Base-by-base conservation (phyloP, 2,888 invertebrate species). In the Autographa pulchrina region DNA sequence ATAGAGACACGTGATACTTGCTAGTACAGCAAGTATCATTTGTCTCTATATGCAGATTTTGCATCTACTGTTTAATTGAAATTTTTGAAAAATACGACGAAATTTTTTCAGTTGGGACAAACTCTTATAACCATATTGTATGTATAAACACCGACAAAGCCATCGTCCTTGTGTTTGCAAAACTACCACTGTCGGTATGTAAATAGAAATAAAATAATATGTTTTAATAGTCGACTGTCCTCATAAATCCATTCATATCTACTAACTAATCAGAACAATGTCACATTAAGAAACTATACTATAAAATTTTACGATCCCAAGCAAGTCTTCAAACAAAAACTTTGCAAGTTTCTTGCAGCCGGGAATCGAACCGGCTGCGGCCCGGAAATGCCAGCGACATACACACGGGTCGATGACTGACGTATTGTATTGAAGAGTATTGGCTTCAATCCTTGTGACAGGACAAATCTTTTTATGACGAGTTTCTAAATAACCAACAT, bases 311-410 rank as follows among this genome's bases (percentile, higher is more conserved):
- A 70, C 48, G 62, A 73, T 62, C 62, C 16, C 59, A 32, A n/a
- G 32, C 58, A 58, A 60, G 38, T 32, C 41, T n/a, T 54, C 31
- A 70, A 74, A 82, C 74, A 82, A 82, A 82, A 82, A 82, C 62
- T 38, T 67, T 48, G 48, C 48, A 48, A 48, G 14, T 67, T 43
- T 69, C 61, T 61, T 60, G 63, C 71, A 63, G 31, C 25, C 63
- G 68, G 67, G 78, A 68, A 69, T 62, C 66, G 76, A 82, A 78
- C 78, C 72, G 80, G 80, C 76, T 72, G 65, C 70, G 31, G 76
- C 67, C 80, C 75, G 82, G 82, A 82, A 82, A 82, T 82, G 78
- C 81, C 82, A 69, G 43, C 62, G 74, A 69, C 74, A 70, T 82
- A 72, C 72, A 64, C 69, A 70, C 66, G 59, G 78, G 82, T 82